phyloP scores from a whole-genome alignment of 2,797 vertebrate genomes.

The Lycodopsis pacificus region DNA sequence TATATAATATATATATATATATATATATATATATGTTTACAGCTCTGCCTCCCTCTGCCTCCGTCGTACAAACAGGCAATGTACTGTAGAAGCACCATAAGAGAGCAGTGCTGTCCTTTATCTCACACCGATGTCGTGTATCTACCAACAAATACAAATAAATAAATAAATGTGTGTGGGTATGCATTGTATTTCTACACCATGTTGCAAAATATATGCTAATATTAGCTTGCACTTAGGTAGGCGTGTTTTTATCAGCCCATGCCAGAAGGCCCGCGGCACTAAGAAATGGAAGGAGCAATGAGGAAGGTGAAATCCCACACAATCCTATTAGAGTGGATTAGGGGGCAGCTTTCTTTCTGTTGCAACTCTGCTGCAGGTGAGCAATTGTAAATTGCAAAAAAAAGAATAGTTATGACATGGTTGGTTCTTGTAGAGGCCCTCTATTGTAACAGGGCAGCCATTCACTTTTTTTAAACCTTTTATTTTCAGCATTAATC shows the following conservation, averaged over 20 bases:
- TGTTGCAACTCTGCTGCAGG: constrained; percentile 80
- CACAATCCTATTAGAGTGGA: constrained; percentile 89
- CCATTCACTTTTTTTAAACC: constrained; percentile 42
- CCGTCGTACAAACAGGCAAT: constrained; percentile 40
- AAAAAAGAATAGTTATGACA: constrained; percentile 67
- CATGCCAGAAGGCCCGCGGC: constrained; percentile 81
- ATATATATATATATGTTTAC: constrained; percentile 29
- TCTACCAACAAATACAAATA: constrained; percentile 61
- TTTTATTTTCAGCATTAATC: constrained; percentile 52
- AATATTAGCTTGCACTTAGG: constrained; percentile 81
- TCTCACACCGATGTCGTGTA: constrained; percentile 46
- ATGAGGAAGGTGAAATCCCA: constrained; percentile 85
- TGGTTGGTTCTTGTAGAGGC: constrained; percentile 50
- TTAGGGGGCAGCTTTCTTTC: constrained; percentile 80
- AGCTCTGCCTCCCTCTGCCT: constrained; percentile 55
- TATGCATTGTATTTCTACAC: constrained; percentile 73
- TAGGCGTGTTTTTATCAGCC: constrained; percentile 82
- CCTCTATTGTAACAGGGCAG: constrained; percentile 55
- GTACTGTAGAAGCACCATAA: constrained; percentile 36
- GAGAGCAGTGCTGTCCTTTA: constrained; percentile 39
- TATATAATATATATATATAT: too few species aligned
- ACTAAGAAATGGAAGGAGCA: constrained; percentile 77
- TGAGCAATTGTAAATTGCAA: constrained; percentile 78
- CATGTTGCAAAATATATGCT: constrained; percentile 73
- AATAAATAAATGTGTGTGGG: constrained; percentile 62